phyloP scores from a whole-genome alignment of 1,140 invertebrate species.

The Drosophila auraria region DNA sequence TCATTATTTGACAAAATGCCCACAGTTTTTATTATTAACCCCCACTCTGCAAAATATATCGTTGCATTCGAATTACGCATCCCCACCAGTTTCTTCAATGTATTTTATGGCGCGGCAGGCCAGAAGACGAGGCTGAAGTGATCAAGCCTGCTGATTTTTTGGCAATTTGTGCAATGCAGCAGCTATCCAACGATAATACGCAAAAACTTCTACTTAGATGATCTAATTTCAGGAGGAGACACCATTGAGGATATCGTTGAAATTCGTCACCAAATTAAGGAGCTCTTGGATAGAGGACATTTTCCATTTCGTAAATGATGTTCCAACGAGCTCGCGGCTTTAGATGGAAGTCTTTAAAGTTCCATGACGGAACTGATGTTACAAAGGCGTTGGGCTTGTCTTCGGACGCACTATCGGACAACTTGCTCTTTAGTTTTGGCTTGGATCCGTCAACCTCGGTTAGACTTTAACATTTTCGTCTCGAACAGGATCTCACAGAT shows the following conservation, averaged over 20 bases:
- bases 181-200: too few relatives aligned
- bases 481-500: too few relatives aligned
- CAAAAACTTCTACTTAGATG: not conserved
- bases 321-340: constrained; percentile 2
- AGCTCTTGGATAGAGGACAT: not conserved
- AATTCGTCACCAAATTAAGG: not conserved
- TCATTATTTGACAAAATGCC: not conserved
- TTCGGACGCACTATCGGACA: not conserved
- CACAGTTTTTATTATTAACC: too few relatives aligned
- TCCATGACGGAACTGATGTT: not conserved
- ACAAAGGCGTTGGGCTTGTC: constrained; percentile 2
- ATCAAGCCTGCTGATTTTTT: constrained; percentile 1
- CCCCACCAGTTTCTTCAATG: too few relatives aligned
- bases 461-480: too few relatives aligned
- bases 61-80: too few relatives aligned
- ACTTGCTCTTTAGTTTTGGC: not conserved
- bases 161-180: too few relatives aligned
- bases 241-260: not conserved
- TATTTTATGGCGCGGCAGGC: not conserved
- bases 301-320: constrained; percentile 19
- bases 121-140: not conserved
- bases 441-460: too few relatives aligned
- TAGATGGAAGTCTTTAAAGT: not conserved
- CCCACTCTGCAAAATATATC: too few relatives aligned
- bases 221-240: constrained; percentile 1